Evolutionary conservation across 2,888 invertebrate species (phyloP).

Genomic region (Oxystoma pomonae): DNA sequence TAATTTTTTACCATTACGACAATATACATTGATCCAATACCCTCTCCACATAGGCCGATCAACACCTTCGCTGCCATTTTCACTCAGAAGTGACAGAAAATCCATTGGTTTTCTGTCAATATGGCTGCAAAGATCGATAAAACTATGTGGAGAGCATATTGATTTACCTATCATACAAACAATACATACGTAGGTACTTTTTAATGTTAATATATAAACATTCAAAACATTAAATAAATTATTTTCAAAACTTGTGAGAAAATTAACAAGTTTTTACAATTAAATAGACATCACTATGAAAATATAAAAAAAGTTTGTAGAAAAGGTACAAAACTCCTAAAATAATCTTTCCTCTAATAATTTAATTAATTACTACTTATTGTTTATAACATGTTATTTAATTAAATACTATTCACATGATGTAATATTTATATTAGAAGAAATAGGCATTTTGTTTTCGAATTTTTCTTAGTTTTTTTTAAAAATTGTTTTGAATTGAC

Average conservation of each 20-base stretch:
- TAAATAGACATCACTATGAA: neutral
- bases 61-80: too few species aligned
- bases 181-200: too few species aligned
- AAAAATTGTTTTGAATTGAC: too few species aligned
- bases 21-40: neutral
- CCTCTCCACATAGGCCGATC: neutral
- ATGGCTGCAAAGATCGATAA: too few species aligned
- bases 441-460: neutral
- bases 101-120: too few species aligned
- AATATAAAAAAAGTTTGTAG: neutral
- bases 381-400: neutral
- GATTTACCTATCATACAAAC: too few species aligned
- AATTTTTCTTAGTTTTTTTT: too few species aligned
- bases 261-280: neutral
- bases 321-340: neutral
- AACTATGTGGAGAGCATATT: too few species aligned
- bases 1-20: neutral
- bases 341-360: neutral
- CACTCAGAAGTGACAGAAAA: too few species aligned
- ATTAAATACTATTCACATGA: neutral
- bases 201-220: too few species aligned
- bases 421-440: neutral
- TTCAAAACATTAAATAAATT: conserved; percentile 4
- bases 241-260: conserved; percentile 1
- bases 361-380: neutral